phyloP scores from a whole-genome alignment of 2,888 invertebrate species.

The Helobdella robusta region DNA sequence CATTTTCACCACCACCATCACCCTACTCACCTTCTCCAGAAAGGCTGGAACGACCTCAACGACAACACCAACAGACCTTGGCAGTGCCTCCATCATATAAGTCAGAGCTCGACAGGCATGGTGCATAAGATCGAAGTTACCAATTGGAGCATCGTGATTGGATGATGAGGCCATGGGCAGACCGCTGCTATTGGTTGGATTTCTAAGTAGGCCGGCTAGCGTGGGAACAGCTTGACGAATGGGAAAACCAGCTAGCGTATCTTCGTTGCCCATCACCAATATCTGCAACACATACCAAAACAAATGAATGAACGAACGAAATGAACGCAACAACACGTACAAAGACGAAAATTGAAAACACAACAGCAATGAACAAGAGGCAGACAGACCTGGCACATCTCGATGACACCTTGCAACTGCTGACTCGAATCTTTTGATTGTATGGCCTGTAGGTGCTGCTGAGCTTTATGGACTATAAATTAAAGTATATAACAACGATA shows the following conservation, averaged over 20 bases:
- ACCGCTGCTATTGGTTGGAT: not conserved
- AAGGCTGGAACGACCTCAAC: constrained; percentile 94
- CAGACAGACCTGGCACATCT: constrained; percentile 75
- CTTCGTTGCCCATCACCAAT: constrained; percentile 97
- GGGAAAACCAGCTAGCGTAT: constrained; percentile 93
- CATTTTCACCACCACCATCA: not conserved
- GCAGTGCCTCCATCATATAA: constrained; percentile 97
- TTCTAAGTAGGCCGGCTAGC: constrained; percentile 77
- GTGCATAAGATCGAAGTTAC: constrained; percentile 99
- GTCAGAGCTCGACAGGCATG: constrained; percentile 95
- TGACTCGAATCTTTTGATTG: constrained; percentile 92
- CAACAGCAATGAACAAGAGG: not conserved
- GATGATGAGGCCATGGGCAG: not conserved
- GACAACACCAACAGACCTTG: constrained; percentile 81
- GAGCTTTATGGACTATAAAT: constrained; percentile 66
- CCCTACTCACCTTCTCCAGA: constrained; percentile 64
- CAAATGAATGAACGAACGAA: not conserved
- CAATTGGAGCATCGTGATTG: constrained; percentile 67
- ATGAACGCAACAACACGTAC: not conserved
- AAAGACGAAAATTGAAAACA: not conserved
- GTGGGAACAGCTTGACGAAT: constrained; percentile 94
- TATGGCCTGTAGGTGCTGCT: constrained; percentile 78
- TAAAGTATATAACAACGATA: not conserved
- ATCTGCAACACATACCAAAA: constrained; percentile 52
- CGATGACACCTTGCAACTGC: constrained; percentile 88